A percentile compares a stretch with the other conserved stretches of the same genome.
Conservation (phyloP, 2,888 invertebrate species). For the Scaptomyza caliginosa region DNA sequence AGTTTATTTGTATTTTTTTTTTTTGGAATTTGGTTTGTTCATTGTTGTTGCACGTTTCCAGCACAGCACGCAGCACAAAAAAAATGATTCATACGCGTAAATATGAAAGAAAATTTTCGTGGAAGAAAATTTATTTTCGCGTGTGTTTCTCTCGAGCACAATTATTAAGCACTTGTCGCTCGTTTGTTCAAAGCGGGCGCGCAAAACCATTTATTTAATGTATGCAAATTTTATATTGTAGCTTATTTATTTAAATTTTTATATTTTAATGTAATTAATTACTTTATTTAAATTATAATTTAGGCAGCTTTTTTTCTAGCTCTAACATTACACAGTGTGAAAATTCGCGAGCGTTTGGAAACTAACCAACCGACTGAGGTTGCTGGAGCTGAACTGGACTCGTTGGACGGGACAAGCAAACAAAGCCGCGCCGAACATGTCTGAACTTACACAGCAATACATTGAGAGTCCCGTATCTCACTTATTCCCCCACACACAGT, state of each 20-base stretch:
- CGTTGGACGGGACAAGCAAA: constrained; percentile 44
- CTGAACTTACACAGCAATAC: constrained; percentile 2
- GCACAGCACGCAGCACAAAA: constrained; percentile 30
- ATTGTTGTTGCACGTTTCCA: constrained; percentile 53
- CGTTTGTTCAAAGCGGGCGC: constrained; percentile 13
- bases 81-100: constrained; percentile 46
- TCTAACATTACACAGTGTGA: constrained; percentile 19
- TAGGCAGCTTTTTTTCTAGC: neutral
- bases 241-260: neutral
- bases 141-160: constrained; percentile 27
- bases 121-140: constrained; percentile 16
- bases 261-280: constrained; percentile 5
- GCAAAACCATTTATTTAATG: constrained; percentile 42
- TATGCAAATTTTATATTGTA: constrained; percentile 7
- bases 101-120: constrained; percentile 25
- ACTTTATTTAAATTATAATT: constrained; percentile 9
- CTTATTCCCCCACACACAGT: neutral
- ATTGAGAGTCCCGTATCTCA: neutral
- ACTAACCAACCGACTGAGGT: constrained; percentile 54
- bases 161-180: constrained; percentile 59
- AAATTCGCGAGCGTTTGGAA: constrained; percentile 35
- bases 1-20: too few species aligned
- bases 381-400: constrained; percentile 53
- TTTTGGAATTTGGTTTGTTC: constrained; percentile 30
- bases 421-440: constrained; percentile 63